phyloP scores from a whole-genome alignment of 2,113 vertebrate genomes.

The Pterocles burchelli region DNA sequence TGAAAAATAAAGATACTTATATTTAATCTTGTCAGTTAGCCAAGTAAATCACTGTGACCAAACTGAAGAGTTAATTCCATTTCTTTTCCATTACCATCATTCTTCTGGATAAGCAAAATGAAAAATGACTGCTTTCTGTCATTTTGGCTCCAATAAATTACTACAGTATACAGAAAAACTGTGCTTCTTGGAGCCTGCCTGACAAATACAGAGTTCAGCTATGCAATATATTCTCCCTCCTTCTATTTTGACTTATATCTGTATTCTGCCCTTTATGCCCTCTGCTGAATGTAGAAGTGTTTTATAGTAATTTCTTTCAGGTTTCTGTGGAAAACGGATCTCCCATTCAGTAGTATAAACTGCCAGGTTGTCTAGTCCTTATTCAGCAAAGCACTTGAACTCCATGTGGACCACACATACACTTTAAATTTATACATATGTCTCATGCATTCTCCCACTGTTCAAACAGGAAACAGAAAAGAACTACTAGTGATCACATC shows the following conservation, averaged over 20 bases:
- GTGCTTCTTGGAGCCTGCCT: neutral
- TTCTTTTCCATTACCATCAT: constrained; percentile 68
- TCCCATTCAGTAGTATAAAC: neutral
- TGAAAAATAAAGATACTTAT: neutral
- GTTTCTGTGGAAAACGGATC: neutral
- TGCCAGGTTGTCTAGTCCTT: neutral
- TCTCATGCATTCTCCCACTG: neutral
- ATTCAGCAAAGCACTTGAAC: neutral
- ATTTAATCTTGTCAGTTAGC: constrained; percentile 55
- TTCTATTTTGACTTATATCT: neutral
- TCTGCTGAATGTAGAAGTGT: neutral
- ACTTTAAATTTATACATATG: neutral
- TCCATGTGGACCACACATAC: neutral
- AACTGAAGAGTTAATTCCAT: constrained; percentile 62
- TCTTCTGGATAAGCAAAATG: constrained; percentile 66
- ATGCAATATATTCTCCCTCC: neutral
- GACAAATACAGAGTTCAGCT: neutral
- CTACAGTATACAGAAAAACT: constrained; percentile 23
- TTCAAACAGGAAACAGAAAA: neutral
- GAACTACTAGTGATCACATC: neutral
- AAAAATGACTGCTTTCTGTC: constrained; percentile 60
- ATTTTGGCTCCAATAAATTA: constrained; percentile 58
- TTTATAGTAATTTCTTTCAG: neutral
- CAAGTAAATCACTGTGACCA: constrained; percentile 56
- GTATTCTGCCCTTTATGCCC: neutral